These are phyloP conservation scores for Phengaris arion DNA, from an alignment of 2,888 invertebrate species.

Conservation along the genomic window DNA sequence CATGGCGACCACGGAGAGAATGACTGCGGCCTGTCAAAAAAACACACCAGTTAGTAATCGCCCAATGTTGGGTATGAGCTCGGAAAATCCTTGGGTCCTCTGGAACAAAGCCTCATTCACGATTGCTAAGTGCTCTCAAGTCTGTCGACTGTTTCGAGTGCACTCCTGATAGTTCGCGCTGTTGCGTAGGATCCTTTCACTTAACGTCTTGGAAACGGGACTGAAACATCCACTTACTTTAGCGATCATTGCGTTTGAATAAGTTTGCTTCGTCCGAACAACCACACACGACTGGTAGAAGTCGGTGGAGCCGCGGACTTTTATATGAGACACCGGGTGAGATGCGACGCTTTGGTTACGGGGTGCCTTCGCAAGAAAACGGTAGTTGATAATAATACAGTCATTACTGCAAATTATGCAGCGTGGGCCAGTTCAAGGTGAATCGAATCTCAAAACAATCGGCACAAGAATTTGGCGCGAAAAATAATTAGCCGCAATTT, in stretches of 20 bases:
- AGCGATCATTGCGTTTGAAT: constrained; percentile 74
- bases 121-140: too few relatives aligned
- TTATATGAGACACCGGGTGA: constrained; percentile 70
- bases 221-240: constrained; percentile 64
- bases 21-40: constrained; percentile 58
- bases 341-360: constrained; percentile 61
- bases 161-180: constrained; percentile 11
- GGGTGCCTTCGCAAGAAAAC: constrained; percentile 70
- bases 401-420: constrained; percentile 74
- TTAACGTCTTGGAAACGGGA: constrained; percentile 43
- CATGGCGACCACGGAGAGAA: constrained; percentile 66
- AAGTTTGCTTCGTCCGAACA: constrained; percentile 73
- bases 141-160: background rate
- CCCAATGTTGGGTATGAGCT: background rate
- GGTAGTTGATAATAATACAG: constrained; percentile 74
- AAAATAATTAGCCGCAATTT: background rate
- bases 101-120: background rate
- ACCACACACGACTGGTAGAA: constrained; percentile 76
- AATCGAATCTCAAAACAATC: constrained; percentile 45
- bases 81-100: background rate
- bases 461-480: constrained; percentile 26
- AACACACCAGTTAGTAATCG: constrained; percentile 1
- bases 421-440: constrained; percentile 68
- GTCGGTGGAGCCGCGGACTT: constrained; percentile 61
- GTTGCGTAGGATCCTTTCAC: constrained; percentile 58